A percentile compares a stretch with the other conserved stretches of the same genome.
Evolutionary conservation across 2,888 invertebrate genomes (phyloP).

Genomic region (Agrotis exclamationis): DNA sequence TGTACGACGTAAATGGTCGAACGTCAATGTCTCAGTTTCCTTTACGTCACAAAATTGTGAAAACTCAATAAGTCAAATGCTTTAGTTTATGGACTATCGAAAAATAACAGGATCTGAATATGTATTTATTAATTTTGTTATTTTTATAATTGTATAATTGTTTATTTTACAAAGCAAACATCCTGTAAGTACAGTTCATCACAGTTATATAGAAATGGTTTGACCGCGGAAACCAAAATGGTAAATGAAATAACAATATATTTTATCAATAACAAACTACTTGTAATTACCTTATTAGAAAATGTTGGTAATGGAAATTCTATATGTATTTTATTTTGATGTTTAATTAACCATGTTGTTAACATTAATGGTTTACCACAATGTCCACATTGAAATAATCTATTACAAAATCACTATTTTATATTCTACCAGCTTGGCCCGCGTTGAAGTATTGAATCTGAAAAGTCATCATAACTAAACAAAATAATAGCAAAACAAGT

Average conservation of each 20-base stretch:
- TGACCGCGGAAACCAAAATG: background rate
- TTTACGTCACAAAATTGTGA: too few species aligned
- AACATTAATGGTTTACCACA: background rate
- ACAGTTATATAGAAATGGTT: background rate
- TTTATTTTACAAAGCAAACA: background rate
- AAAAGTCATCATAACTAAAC: too few species aligned
- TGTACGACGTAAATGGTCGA: too few species aligned
- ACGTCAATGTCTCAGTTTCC: too few species aligned
- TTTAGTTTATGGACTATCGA: constrained; percentile 22
- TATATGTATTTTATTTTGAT: background rate
- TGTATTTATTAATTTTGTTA: background rate
- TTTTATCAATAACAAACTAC: background rate
- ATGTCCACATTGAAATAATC: background rate
- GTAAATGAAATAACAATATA: background rate
- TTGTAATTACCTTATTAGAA: background rate
- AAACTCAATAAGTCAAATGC: constrained; percentile 10
- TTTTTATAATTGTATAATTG: too few species aligned
- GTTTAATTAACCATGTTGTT: background rate
- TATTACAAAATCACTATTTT: background rate
- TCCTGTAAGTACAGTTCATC: background rate
- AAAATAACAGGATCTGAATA: background rate
- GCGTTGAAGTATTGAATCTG: too few species aligned
- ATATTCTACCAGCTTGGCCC: background rate
- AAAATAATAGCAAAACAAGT: too few species aligned
- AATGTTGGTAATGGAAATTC: background rate